A percentile compares a stretch with the other conserved stretches of the same genome.
Evolutionary conservation across 2,797 vertebrate species (phyloP).

Genomic region (Anableps anableps): DNA sequence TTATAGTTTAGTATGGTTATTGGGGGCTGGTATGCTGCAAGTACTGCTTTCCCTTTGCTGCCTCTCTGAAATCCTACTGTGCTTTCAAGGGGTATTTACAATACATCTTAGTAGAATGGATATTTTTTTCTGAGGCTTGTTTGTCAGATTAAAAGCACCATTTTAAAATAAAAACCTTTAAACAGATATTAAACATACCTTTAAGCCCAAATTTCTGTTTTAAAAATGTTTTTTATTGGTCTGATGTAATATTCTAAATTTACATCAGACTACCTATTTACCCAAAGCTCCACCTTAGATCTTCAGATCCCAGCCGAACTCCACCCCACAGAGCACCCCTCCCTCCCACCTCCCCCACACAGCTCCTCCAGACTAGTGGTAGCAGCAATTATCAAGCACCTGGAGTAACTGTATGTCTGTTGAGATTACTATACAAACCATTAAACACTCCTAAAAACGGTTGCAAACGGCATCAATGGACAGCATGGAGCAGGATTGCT

Average conservation of each 20-base stretch:
- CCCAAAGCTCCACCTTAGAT: too few species aligned
- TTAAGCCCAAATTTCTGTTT: neutral
- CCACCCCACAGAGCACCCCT: too few species aligned
- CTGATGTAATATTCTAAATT: neutral
- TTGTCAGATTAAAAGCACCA: neutral
- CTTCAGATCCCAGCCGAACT: too few species aligned
- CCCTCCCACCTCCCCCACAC: too few species aligned
- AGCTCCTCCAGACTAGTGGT: too few species aligned
- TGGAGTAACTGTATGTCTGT: too few species aligned
- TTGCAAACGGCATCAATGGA: too few species aligned
- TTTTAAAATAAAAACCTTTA: neutral
- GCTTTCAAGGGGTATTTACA: neutral
- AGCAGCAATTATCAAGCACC: too few species aligned
- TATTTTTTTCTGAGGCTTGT: neutral
- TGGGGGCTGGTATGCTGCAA: neutral
- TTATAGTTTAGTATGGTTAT: neutral
- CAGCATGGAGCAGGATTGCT: too few species aligned
- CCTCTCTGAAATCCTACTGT: neutral
- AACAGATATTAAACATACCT: neutral
- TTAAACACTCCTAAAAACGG: too few species aligned
- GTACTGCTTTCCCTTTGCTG: neutral
- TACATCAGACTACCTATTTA: neutral
- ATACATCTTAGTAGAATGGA: neutral
- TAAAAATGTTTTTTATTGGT: neutral
- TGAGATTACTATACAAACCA: too few species aligned